Conservation (phyloP, 2,797 vertebrate genomes). For the Mareca penelope region DNA sequence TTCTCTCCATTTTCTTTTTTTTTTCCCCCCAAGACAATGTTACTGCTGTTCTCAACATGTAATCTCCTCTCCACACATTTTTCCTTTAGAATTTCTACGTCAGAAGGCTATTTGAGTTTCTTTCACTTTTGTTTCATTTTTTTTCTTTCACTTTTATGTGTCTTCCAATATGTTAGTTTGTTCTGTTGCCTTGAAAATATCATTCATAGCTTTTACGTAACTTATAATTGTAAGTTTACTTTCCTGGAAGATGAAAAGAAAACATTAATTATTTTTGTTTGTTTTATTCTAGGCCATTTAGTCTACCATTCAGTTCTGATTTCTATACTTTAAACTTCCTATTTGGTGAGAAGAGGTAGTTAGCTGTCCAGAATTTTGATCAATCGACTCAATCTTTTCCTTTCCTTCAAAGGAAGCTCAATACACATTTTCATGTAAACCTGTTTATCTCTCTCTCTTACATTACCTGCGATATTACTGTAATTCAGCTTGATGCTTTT, state of each 20-base stretch:
- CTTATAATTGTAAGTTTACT: background rate
- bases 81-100: background rate
- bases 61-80: background rate
- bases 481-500: background rate
- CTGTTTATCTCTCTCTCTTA: background rate
- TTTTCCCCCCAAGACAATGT: background rate
- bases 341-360: background rate
- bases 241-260: background rate
- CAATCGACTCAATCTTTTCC: background rate
- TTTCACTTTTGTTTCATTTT: constrained; percentile 17
- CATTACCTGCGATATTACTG: background rate
- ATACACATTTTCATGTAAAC: background rate
- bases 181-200: background rate
- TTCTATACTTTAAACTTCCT: background rate
- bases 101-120: background rate
- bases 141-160: background rate
- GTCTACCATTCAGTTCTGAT: background rate
- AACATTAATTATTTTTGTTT: background rate
- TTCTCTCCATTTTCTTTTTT: background rate
- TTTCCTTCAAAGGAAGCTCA: background rate
- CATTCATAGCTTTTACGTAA: background rate
- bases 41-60: background rate
- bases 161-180: background rate
- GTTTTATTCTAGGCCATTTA: background rate
- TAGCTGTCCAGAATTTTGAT: background rate